Evolutionary conservation across 2,888 invertebrate genomes (phyloP).

Genomic region (Drosophila subsilvestris): DNA sequence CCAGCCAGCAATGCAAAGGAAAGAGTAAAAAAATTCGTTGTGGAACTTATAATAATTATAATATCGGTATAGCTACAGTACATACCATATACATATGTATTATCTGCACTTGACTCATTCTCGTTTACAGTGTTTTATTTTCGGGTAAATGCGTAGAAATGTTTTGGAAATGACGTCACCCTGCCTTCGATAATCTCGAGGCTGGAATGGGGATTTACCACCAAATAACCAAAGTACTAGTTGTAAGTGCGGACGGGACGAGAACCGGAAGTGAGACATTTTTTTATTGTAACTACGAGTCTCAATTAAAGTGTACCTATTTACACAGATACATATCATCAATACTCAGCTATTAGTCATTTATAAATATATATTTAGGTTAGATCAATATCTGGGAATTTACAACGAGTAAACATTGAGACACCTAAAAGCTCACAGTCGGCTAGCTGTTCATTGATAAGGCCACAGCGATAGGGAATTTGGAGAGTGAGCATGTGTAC

Average conservation of each 20-base stretch:
- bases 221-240: not conserved
- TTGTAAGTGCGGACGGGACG: not conserved
- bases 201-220: not conserved
- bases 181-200: slow-evolving; percentile 2
- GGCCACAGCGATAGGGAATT: slow-evolving; percentile 22
- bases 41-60: slow-evolving; percentile 62
- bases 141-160: slow-evolving; percentile 35
- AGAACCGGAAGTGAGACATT: slow-evolving; percentile 39
- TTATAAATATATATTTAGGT: slow-evolving; percentile 35
- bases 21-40: slow-evolving; percentile 46
- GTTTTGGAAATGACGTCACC: slow-evolving; percentile 59
- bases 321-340: not conserved
- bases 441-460: slow-evolving; percentile 45
- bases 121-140: slow-evolving; percentile 39
- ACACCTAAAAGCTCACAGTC: slow-evolving; percentile 38
- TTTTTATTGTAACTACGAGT: not conserved
- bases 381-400: slow-evolving; percentile 44
- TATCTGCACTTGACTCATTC: slow-evolving; percentile 60
- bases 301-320: not conserved
- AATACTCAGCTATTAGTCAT: not conserved
- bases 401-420: slow-evolving; percentile 25
- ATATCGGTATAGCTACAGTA: slow-evolving; percentile 23
- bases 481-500: not conserved
- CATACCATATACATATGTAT: slow-evolving; percentile 16
- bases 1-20: slow-evolving; percentile 16